Base-by-base conservation (phyloP, 2,888 invertebrate genomes). In the Galeruca laticollis region DNA sequence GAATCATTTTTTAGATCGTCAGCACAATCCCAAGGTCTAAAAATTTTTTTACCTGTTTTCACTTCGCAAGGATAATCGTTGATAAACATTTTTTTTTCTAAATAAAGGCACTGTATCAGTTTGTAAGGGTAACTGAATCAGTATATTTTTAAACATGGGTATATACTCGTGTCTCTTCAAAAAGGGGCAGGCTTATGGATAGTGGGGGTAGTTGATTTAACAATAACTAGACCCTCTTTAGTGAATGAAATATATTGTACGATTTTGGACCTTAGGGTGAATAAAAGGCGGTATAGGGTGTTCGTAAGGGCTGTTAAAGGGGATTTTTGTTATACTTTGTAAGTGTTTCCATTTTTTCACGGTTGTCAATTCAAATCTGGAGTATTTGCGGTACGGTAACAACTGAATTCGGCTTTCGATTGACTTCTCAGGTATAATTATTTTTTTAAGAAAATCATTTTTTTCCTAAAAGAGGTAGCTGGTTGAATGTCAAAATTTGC, bases 181-280 rank as follows among this genome's bases (percentile, higher is more conserved):
- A 79, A 81, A 79, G 81, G 84, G 85, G 84, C 81, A 77, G 84
- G 35, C 79, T 82, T 78, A 78, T 15, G 79, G 71, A 78, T 80
- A 76, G 84, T 84, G 81, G 85, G 85, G 85, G 84, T 65, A 49
- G 65, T 65, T 57, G 75, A 77, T 82, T 81, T 80, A 82, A 84
- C 84, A 84, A 84, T 85, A 82, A 82, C 80, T 79, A 81, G 15
- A 82, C 82, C 83, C 84, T 81, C 82, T 79, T 79, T 80, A 81
- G 81, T 83, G 83, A 84, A 83, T 84, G 83, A 82, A 82, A 82
- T 81, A 81, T 79, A 81, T 81, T 73, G 77, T 68, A 74, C 79
- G 81, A 83, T 75, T 82, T 77, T 83, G 72, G 78, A 69, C 81
- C 81, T 76, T 81, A 82, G 66, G 63, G 73, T 70, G 62, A 75